phyloP scores from a whole-genome alignment of 2,113 vertebrate genomes.

The Marmota monax region DNA sequence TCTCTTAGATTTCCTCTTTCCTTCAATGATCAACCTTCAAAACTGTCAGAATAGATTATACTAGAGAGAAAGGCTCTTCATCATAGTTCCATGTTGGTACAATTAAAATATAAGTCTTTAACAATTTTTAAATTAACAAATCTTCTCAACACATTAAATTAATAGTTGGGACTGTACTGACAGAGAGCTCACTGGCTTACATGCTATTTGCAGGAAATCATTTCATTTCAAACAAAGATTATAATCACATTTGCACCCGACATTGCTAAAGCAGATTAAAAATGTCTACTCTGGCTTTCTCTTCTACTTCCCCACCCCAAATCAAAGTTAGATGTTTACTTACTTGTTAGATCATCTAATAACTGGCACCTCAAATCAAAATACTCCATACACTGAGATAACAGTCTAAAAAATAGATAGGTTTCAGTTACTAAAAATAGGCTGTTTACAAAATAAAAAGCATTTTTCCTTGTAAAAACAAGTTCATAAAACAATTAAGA shows the following conservation, averaged over 20 bases:
- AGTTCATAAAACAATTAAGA: constrained; percentile 34
- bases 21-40: neutral
- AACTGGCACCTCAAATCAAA: constrained; percentile 98
- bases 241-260: neutral
- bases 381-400: constrained; percentile 99
- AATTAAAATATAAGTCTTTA: constrained; percentile 45
- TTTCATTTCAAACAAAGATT: constrained; percentile 29
- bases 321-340: constrained; percentile 83
- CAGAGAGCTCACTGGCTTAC: neutral
- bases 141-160: constrained; percentile 9
- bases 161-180: neutral
- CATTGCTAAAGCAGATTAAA: neutral
- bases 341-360: constrained; percentile 97
- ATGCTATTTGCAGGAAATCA: constrained; percentile 26
- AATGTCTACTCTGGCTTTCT: neutral
- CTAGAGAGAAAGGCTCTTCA: neutral
- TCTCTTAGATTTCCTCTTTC: neutral
- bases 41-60: neutral
- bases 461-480: constrained; percentile 58
- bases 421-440: constrained; percentile 60
- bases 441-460: constrained; percentile 23
- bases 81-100: neutral
- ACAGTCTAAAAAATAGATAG: constrained; percentile 89
- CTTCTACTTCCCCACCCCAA: neutral
- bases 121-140: constrained; percentile 27